Evolutionary conservation across 2,113 vertebrate species (phyloP), one percentile per base, ranked within the genome.

Genomic region (Sus scrofa): DNA sequence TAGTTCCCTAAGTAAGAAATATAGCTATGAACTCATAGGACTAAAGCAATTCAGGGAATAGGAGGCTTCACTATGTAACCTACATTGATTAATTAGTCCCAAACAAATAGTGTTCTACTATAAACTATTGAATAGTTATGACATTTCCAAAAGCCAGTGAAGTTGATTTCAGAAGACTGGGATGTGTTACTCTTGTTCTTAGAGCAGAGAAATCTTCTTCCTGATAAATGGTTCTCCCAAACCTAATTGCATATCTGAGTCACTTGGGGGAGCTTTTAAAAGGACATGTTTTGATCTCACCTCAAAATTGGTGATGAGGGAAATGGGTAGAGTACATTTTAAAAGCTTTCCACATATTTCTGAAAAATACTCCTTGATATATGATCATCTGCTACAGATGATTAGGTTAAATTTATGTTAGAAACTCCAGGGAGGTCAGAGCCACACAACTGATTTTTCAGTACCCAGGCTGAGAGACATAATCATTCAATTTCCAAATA

Each of bases 401-500:
- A 87, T 44, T 70, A 11, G 0, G 2, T 84, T 68, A 68, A 83
- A 84, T 68, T 34, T 81, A 87, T 10, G 12, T 71, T 56, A 19
- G 26, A 63, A 62, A 0, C 7, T 86, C 24, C 44, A 84, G 1
- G n/a, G 32, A 83, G 37, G 12, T 89, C 22, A 75, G 15, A 58
- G 50, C 16, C 6, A 77, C 12, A 78, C 19, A 89, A 63, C 26
- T 95, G 27, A 37, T 26, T 87, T 86, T n/a, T 83, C 27, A 81
- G 54, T 24, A 77, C 22, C 16, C 18, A 73, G 12, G 11, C 26
- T 62, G 54, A 84, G 12, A 79, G 15, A 65, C 2, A 68, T 58
- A 81, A 73, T 94, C 44, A 79, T 44, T 92, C 20, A 89, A 34
- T 95, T 65, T 92, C 34, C 6, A n/a, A 68, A 37, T n/a, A 30